phyloP scores from a whole-genome alignment of 30 jellyfish, hydroid and myxozoan species.

The Catostylus mosaicus region DNA sequence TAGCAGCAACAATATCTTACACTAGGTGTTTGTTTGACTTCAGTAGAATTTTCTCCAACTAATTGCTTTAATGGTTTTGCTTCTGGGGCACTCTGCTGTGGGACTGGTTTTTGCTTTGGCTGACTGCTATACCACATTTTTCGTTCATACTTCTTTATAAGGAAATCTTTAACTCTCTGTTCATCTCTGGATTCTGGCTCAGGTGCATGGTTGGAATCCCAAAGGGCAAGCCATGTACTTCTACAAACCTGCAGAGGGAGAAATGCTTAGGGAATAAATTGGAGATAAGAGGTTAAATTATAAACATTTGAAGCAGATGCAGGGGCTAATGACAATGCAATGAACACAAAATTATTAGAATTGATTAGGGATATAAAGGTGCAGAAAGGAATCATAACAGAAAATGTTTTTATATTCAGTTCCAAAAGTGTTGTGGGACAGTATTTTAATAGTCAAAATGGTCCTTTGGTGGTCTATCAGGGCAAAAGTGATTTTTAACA shows the following conservation, averaged over 20 bases:
- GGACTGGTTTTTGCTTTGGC: conserved; percentile 70
- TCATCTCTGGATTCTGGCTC: conserved; percentile 97
- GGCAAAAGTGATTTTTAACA: too few relatives aligned
- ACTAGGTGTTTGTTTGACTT: not conserved
- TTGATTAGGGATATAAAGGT: too few relatives aligned
- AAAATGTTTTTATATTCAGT: too few relatives aligned
- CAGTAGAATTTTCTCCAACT: conserved; percentile 78
- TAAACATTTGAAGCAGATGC: too few relatives aligned
- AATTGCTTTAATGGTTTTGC: conserved; percentile 86
- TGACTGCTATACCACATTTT: conserved; percentile 88
- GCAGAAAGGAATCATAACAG: too few relatives aligned
- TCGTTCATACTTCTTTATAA: conserved; percentile 82
- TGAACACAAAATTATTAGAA: too few relatives aligned
- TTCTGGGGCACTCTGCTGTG: conserved; percentile 75
- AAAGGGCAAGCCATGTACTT: conserved; percentile 90
- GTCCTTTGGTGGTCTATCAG: too few relatives aligned
- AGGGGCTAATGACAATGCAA: too few relatives aligned
- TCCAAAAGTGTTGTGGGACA: too few relatives aligned
- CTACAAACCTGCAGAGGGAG: conserved; percentile 93
- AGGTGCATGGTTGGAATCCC: conserved; percentile 85
- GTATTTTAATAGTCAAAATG: too few relatives aligned
- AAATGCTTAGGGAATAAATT: too few relatives aligned
- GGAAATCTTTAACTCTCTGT: conserved; percentile 88
- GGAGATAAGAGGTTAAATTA: too few relatives aligned
- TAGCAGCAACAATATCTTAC: not conserved